Conservation (phyloP, 2,888 invertebrate genomes). For the Thysanoteuthis rhombus region DNA sequence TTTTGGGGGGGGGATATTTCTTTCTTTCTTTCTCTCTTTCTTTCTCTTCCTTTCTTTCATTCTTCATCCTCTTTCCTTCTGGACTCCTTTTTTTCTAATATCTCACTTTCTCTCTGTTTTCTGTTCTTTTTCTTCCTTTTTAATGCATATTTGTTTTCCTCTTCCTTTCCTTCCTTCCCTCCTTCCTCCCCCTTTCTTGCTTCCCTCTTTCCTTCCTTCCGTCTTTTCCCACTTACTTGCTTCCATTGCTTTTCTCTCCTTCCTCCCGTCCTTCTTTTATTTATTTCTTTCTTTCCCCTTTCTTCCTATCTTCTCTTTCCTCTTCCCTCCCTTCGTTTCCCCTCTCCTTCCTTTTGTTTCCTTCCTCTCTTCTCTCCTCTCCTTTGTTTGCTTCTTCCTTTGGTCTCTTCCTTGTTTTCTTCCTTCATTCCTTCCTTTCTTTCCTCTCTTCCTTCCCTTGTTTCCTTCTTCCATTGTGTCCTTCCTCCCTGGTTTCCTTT, state of each 20-base stretch:
- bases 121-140: too few relatives aligned
- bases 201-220: too few relatives aligned
- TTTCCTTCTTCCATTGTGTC: background rate
- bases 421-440: background rate
- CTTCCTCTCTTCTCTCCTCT: background rate
- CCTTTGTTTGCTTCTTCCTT: background rate
- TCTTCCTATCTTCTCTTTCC: too few relatives aligned
- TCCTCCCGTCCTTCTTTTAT: background rate
- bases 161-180: too few relatives aligned
- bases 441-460: background rate
- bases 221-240: background rate
- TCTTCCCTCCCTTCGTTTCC: background rate
- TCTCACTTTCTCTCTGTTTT: too few relatives aligned
- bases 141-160: too few relatives aligned
- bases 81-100: too few relatives aligned
- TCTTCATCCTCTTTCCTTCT: too few relatives aligned
- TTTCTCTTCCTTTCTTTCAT: too few relatives aligned
- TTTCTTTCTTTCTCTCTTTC: too few relatives aligned
- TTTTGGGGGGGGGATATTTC: too few relatives aligned
- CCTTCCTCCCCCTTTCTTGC: too few relatives aligned
- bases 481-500: background rate
- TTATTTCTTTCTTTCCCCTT: background rate
- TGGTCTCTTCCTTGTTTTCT: background rate
- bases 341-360: background rate
- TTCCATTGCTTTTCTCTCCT: background rate